Evolutionary conservation across 1,140 invertebrate genomes (phyloP), one percentile per base, ranked within the genome.

Genomic region (Drosophila bocki): DNA sequence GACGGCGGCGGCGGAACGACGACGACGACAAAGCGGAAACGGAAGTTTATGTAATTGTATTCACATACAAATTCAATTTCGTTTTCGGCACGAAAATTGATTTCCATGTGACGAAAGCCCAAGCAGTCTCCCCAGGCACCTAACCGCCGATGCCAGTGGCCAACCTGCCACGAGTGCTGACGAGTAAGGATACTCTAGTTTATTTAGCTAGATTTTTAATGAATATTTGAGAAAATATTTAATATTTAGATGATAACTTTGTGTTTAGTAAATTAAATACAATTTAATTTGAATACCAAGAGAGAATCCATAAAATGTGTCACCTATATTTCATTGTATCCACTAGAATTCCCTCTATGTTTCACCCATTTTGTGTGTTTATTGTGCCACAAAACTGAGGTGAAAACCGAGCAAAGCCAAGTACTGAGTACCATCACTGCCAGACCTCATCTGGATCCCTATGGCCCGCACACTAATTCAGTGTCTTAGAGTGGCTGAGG

Each of bases 1-100:
- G 50, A 58, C 26, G 32, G 39, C 42, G 41, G 37, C 35, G 32
- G 44, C 48, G 42, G 44, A 9, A 3, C 26, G 47, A 35, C 70
- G 33, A 75, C 53, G 47, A 71, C 44, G 67, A 65, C 53, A 58
- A 58, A 75, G 71, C 75, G 85, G 82, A 90, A 88, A 80, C 76
- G 85, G 85, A 88, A 90, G 81, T 90, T 88, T 85, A 77, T 80
- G 85, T 90, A 90, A 90, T 90, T 90, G 81, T 90, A 82, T 90
- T 90, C 85, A 79, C 82, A 90, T 85, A 90, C 85, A 90, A 90
- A 90, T 90, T 91, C 67, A 82, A 91, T 90, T 91, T 91, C 75
- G 80, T 82, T 78, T 90, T 78, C 63, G 75, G 60, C 75, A 90
- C 56, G 70, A 75, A 87, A 88, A 87, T 90, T 90, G 85, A 88